phyloP scores from a whole-genome alignment of 2,888 invertebrate genomes.

The Pachydiplax longipennis region DNA sequence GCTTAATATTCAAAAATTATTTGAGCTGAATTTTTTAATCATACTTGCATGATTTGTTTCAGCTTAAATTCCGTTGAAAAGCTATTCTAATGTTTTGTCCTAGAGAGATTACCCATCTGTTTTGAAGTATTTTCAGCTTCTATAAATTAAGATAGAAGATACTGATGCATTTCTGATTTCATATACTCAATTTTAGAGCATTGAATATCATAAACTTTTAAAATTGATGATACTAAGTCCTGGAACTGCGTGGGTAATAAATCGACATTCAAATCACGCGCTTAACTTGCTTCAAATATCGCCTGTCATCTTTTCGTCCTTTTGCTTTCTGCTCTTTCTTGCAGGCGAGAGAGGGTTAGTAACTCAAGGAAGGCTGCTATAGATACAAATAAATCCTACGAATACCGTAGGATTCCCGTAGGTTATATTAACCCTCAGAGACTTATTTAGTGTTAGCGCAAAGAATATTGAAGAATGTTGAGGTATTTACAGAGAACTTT shows the following conservation, averaged over 20 bases:
- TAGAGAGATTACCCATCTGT: no score
- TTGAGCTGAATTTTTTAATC: no score
- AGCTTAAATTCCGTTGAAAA: no score
- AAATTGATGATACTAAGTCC: no score
- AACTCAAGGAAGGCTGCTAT: neutral
- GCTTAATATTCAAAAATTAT: no score
- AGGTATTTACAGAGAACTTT: neutral
- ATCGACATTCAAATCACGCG: neutral
- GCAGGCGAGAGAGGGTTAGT: neutral
- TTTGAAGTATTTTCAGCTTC: no score
- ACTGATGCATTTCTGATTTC: no score
- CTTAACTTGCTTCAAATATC: neutral
- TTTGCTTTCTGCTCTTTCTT: slow-evolving; percentile 18
- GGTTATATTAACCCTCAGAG: neutral
- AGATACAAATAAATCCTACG: neutral
- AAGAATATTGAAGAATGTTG: neutral
- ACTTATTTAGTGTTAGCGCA: neutral
- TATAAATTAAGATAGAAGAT: no score
- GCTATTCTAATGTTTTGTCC: no score
- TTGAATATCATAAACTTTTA: no score
- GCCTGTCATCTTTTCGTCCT: neutral
- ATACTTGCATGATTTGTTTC: no score
- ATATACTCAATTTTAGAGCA: no score
- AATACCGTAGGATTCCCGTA: neutral
- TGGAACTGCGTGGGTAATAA: neutral